These are phyloP conservation scores for Eupsittula cactorum DNA, from an alignment of 2,113 vertebrate genomes.

Conservation along the genomic window DNA sequence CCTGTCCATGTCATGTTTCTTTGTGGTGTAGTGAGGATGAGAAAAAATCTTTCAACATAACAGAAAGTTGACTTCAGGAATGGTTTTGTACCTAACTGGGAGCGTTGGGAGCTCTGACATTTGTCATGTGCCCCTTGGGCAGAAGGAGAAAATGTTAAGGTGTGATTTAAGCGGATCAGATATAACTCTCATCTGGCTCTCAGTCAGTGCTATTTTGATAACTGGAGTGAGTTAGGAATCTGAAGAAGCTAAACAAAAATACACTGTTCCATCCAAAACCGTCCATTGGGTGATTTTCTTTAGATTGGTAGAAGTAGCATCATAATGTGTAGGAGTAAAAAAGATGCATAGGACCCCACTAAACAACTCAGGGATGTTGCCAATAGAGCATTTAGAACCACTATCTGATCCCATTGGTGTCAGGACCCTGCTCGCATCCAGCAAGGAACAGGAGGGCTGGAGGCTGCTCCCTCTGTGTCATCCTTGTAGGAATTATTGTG, in stretches of 20 bases:
- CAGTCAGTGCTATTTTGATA: background rate
- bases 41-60: background rate
- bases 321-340: background rate
- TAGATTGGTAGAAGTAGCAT: background rate
- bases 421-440: background rate
- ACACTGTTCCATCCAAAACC: background rate
- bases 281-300: background rate
- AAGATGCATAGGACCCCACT: background rate
- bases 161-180: background rate
- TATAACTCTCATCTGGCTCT: background rate
- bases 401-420: background rate
- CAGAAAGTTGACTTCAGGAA: background rate
- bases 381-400: rapidly evolving
- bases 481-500: background rate
- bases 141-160: background rate
- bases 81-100: background rate
- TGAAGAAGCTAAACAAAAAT: background rate
- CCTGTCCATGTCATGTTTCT: background rate
- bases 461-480: background rate
- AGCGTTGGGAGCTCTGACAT: background rate
- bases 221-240: background rate
- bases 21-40: background rate
- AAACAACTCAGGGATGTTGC: background rate
- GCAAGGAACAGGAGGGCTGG: background rate
- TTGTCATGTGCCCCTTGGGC: background rate